Evolutionary conservation across 2,113 vertebrate genomes (phyloP), one percentile per base, ranked within the genome.

Genomic region (Nesospiza acunhae): DNA sequence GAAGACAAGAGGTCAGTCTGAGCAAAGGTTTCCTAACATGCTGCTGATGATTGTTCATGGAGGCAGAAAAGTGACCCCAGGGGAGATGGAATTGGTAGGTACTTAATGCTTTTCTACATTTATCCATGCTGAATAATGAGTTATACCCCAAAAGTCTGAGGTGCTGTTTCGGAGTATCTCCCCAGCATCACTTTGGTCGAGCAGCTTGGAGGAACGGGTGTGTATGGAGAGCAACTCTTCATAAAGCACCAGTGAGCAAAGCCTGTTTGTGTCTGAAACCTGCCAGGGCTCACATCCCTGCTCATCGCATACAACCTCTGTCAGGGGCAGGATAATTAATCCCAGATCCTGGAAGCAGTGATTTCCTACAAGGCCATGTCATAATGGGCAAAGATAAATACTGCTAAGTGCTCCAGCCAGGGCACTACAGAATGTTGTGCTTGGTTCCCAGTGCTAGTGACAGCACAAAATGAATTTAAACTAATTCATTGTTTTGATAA

Each of bases 401-500:
- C 7, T 46, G 21, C 11, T 9, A 28, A 69, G 50, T 53, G 28
- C 27, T 41, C 66, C 53, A 93, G 60, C 7, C 33, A 75, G 39
- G 26, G 9, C 28, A 33, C 31, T 41, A 20, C 52, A 83, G 10
- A 21, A 22, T 44, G 35, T n/a, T 52, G 44, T 87, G 47, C 27
- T 58, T 59, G 10, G 35, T 62, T 88, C 47, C 68, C 52, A 88
- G 47, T 52, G 44, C 24, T 55, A 46, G 17, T 44, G 69, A 86
- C 52, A 90, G 27, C 8, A 80, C 59, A 33, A 86, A 85, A 84
- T 85, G 6, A 60, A 53, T 66, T 88, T 41, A 37, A 93, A 73
- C 17, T 74, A 90, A 84, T 90, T 88, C 14, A 70, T 60, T 83
- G 33, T 50, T 86, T 90, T 68, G 60, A 78, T 75, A 86, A 96